Evolutionary conservation across 2,797 vertebrate species (phyloP).

Genomic region (Florisuga fusca): DNA sequence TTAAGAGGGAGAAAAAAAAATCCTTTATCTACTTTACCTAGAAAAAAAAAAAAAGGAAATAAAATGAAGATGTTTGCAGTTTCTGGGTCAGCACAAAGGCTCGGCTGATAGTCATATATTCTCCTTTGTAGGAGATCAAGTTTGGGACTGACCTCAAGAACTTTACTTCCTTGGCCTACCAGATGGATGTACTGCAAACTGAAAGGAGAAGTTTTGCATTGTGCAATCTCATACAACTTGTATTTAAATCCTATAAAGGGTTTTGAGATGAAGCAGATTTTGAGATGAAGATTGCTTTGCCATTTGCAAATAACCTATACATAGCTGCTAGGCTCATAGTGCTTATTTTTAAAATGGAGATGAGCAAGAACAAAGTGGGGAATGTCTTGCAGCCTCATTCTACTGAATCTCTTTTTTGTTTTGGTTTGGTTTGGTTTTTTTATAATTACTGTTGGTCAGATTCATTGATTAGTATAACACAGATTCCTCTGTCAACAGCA

Average conservation of each 20-base stretch:
- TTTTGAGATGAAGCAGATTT: background rate
- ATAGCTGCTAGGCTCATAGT: background rate
- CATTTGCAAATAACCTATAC: background rate
- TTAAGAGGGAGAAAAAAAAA: constrained; percentile 53
- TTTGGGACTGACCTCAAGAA: constrained; percentile 29
- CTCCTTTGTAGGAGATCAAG: constrained; percentile 6
- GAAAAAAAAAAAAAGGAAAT: constrained; percentile 45
- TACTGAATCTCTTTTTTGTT: background rate
- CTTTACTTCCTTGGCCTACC: constrained; percentile 14
- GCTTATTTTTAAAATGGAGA: background rate
- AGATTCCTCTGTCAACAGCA: background rate
- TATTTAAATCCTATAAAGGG: background rate
- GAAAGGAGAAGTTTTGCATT: background rate
- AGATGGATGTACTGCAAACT: background rate
- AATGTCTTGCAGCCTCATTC: background rate
- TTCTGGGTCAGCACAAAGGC: constrained; percentile 71
- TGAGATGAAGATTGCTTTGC: background rate
- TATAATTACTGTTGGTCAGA: background rate
- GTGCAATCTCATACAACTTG: background rate
- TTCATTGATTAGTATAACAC: background rate
- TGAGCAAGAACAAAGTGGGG: background rate
- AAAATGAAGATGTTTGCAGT: constrained; percentile 64
- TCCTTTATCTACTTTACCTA: constrained; percentile 51
- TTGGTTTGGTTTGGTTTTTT: too few relatives aligned
- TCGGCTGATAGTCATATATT: background rate